phyloP scores from a whole-genome alignment of 2,113 vertebrate species.

The Machaerirhynchus nigripectus region DNA sequence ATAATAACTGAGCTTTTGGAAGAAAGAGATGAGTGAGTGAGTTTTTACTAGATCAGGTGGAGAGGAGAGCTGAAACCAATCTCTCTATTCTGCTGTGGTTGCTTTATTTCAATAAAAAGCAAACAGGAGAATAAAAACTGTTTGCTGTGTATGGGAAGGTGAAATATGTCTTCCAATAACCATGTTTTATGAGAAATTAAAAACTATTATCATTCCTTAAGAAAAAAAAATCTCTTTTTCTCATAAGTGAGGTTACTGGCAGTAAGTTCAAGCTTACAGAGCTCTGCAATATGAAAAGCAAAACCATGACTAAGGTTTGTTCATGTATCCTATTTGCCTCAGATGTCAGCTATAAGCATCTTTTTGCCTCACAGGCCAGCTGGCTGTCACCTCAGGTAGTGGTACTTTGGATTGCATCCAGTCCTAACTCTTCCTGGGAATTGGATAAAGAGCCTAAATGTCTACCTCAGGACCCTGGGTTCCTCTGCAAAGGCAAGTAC shows the following conservation, averaged over 20 bases:
- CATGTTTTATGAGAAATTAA: neutral
- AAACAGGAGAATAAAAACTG: neutral
- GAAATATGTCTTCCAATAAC: neutral
- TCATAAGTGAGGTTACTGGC: neutral
- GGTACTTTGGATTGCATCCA: neutral
- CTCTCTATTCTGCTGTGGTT: neutral
- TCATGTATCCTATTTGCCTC: neutral
- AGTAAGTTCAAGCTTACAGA: neutral
- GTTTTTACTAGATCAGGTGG: neutral
- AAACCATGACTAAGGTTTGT: neutral
- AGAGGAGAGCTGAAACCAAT: neutral
- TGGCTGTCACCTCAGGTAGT: neutral
- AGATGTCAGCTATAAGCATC: neutral
- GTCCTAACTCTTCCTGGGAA: neutral
- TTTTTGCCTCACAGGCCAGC: neutral
- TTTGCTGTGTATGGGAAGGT: neutral
- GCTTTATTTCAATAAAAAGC: neutral
- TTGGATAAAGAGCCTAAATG: neutral
- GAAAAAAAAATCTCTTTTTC: neutral
- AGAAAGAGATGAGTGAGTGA: neutral
- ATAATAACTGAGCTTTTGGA: neutral
- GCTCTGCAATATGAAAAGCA: neutral
- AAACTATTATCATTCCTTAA: neutral
- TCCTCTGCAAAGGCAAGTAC: neutral
- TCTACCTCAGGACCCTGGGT: neutral